phyloP scores from a whole-genome alignment of 2,888 invertebrate species.

The Cotesia congregata region DNA sequence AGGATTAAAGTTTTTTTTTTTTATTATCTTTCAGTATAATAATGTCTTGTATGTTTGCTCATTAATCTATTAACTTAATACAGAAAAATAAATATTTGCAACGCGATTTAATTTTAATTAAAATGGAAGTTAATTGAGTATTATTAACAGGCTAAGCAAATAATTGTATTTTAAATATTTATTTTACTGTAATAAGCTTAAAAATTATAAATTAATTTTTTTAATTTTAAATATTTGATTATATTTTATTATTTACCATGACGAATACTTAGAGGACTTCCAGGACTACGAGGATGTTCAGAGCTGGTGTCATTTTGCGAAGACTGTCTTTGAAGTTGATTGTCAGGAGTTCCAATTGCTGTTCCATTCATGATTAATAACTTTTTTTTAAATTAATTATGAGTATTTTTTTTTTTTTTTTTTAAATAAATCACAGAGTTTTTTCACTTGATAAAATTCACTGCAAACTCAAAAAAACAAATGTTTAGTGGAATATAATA shows the following conservation, averaged over 20 bases:
- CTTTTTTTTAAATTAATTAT: not conserved
- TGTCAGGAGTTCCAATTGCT: constrained; percentile 61
- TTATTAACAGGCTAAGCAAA: not conserved
- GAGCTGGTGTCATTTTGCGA: constrained; percentile 63
- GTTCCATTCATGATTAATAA: constrained; percentile 62
- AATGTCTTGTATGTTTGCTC: constrained; percentile 11
- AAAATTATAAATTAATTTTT: constrained; percentile 13
- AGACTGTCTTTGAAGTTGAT: constrained; percentile 61
- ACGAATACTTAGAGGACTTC: constrained; percentile 65
- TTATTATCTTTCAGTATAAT: too few species aligned
- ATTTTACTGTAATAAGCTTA: constrained; percentile 6
- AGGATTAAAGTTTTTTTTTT: too few species aligned
- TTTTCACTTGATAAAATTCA: constrained; percentile 20
- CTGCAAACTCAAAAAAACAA: not conserved
- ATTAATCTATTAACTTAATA: constrained; percentile 25
- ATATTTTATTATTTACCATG: constrained; percentile 59
- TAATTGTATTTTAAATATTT: constrained; percentile 6
- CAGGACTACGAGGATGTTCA: constrained; percentile 66
- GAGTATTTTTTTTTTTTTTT: not conserved
- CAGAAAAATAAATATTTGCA: constrained; percentile 15
- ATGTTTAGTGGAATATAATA: not conserved
- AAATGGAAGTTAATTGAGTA: constrained; percentile 11
- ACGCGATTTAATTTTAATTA: constrained; percentile 14
- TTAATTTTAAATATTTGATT: not conserved
- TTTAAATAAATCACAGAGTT: constrained; percentile 21